Evolutionary conservation across 1,140 invertebrate genomes (phyloP).

Genomic region (Drosophila lowei): DNA sequence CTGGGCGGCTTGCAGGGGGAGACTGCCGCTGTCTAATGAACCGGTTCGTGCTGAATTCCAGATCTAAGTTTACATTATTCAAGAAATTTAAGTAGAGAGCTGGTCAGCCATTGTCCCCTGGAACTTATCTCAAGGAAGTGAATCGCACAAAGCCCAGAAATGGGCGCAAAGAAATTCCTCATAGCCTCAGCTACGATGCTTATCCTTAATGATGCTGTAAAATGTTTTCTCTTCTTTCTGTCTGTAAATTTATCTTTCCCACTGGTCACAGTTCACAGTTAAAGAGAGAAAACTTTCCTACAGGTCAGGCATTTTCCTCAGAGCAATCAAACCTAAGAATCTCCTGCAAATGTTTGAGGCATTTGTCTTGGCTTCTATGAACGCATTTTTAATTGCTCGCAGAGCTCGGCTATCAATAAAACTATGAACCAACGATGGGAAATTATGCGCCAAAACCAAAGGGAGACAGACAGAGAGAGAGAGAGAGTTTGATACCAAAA

Average conservation of each 20-base stretch:
- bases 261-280: conserved; percentile 39
- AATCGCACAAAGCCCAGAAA: conserved; percentile 46
- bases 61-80: conserved; percentile 52
- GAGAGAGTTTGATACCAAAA: conserved; percentile 22
- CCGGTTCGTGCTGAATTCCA: conserved; percentile 43
- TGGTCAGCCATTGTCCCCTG: neutral
- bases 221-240: conserved; percentile 44
- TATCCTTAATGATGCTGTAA: conserved; percentile 81
- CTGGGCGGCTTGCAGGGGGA: conserved; percentile 10
- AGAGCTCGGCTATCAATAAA: conserved; percentile 64
- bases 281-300: conserved; percentile 54
- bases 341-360: conserved; percentile 50
- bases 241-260: conserved; percentile 22
- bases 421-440: conserved; percentile 46
- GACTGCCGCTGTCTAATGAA: conserved; percentile 37
- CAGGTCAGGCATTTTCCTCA: conserved; percentile 12
- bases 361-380: conserved; percentile 48
- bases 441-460: conserved; percentile 48
- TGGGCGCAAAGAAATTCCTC: conserved; percentile 64
- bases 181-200: conserved; percentile 68
- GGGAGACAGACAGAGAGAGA: no score
- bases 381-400: conserved; percentile 64
- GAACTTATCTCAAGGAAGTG: conserved; percentile 61
- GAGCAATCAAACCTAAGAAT: conserved; percentile 63
- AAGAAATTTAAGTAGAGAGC: conserved; percentile 17